Conservation (phyloP, 2,888 invertebrate species). For the Melanotus villosus region DNA sequence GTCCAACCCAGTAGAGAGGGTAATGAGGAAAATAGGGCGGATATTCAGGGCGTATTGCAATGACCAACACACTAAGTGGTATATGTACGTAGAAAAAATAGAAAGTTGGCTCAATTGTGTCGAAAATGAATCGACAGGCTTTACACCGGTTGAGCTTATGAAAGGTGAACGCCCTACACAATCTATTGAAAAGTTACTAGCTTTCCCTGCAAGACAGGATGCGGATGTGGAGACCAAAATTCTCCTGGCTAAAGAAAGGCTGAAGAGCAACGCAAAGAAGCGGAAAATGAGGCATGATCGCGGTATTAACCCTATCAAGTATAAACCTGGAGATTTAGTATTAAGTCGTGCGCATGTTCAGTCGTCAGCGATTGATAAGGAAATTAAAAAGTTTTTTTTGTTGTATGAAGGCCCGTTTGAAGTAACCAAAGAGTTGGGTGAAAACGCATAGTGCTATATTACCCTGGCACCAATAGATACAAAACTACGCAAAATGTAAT, state of each 20-base stretch:
- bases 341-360: neutral
- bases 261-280: too few species aligned
- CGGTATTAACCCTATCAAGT: neutral
- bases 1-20: neutral
- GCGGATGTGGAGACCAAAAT: neutral
- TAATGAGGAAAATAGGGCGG: neutral
- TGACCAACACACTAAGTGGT: neutral
- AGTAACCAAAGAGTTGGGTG: neutral
- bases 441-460: neutral
- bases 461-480: neutral
- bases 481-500: neutral
- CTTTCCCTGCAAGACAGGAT: neutral
- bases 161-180: neutral
- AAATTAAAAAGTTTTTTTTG: conserved; percentile 7
- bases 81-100: neutral
- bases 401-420: neutral
- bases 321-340: conserved; percentile 4
- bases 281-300: neutral
- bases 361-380: neutral
- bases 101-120: conserved; percentile 3
- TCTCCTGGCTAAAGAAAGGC: neutral
- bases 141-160: neutral
- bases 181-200: neutral
- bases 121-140: neutral
- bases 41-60: neutral